phyloP scores from a whole-genome alignment of 2,113 vertebrate genomes.

The Mola mola region DNA sequence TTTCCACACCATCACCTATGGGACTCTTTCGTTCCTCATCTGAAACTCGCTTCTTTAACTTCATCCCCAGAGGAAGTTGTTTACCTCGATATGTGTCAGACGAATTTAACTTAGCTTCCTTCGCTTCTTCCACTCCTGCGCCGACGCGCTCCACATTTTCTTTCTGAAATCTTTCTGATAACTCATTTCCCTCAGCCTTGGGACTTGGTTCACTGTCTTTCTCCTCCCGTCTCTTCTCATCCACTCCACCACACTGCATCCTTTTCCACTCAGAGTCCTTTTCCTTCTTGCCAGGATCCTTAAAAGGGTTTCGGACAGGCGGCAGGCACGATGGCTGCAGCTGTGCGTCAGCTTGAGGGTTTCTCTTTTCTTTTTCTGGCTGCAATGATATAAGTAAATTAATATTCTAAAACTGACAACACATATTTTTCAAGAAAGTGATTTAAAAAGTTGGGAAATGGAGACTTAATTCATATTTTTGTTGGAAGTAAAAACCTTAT shows the following conservation, averaged over 20 bases:
- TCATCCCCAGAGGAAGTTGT: constrained; percentile 68
- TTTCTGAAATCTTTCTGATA: constrained; percentile 8
- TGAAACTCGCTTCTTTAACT: constrained; percentile 69
- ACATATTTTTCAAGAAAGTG: no score
- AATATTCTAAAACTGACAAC: neutral
- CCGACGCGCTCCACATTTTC: constrained; percentile 14
- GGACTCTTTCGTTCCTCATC: constrained; percentile 47
- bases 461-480: neutral
- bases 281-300: constrained; percentile 75
- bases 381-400: constrained; percentile 65
- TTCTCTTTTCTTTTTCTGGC: constrained; percentile 68
- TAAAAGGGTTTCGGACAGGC: constrained; percentile 89
- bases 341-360: constrained; percentile 37
- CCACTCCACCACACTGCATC: constrained; percentile 29
- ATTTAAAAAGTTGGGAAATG: neutral
- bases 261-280: constrained; percentile 74
- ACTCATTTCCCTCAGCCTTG: constrained; percentile 7
- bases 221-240: constrained; percentile 3
- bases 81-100: constrained; percentile 55
- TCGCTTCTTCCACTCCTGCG: constrained; percentile 27
- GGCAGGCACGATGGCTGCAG: constrained; percentile 51
- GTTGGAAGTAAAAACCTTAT: no score
- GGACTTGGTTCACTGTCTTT: constrained; percentile 6
- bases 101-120: neutral
- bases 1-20: neutral